phyloP scores from a whole-genome alignment of 2,113 vertebrate genomes.

The Chitala chitala region DNA sequence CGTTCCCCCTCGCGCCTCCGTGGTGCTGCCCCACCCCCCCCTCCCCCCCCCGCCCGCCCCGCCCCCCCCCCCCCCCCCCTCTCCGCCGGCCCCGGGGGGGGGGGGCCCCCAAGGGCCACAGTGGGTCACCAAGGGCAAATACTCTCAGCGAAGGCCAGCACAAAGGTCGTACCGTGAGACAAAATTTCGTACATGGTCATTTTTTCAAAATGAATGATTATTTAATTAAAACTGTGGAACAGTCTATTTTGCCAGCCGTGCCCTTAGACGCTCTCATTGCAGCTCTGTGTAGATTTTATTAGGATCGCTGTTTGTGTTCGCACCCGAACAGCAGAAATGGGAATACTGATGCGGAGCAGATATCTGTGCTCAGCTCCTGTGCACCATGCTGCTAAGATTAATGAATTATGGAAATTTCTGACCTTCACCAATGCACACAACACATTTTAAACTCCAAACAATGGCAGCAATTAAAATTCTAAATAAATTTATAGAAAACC shows the following conservation, averaged over 20 bases:
- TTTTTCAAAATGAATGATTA: neutral
- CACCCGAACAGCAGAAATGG: neutral
- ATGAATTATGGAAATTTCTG: constrained; percentile 10
- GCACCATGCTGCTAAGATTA: constrained; percentile 15
- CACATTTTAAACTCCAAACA: neutral
- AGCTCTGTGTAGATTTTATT: neutral
- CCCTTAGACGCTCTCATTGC: neutral
- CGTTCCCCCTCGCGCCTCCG: too few relatives aligned
- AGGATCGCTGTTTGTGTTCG: constrained; percentile 20
- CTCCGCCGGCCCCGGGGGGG: too few relatives aligned
- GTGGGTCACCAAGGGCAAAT: too few relatives aligned
- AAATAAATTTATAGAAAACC: neutral
- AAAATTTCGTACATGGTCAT: too few relatives aligned
- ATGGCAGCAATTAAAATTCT: neutral
- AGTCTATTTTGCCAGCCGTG: neutral
- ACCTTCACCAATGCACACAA: neutral
- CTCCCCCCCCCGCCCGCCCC: too few relatives aligned
- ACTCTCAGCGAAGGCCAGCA: too few relatives aligned
- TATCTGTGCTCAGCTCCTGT: neutral
- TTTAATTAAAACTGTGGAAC: neutral
- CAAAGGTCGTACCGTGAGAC: too few relatives aligned
- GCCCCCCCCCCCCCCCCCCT: too few relatives aligned
- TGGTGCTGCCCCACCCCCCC: too few relatives aligned
- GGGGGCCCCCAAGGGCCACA: too few relatives aligned
- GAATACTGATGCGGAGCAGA: neutral